These are phyloP conservation scores for Tetraneura akinire DNA, from an alignment of 1,140 invertebrate species.

Conservation along the genomic window DNA sequence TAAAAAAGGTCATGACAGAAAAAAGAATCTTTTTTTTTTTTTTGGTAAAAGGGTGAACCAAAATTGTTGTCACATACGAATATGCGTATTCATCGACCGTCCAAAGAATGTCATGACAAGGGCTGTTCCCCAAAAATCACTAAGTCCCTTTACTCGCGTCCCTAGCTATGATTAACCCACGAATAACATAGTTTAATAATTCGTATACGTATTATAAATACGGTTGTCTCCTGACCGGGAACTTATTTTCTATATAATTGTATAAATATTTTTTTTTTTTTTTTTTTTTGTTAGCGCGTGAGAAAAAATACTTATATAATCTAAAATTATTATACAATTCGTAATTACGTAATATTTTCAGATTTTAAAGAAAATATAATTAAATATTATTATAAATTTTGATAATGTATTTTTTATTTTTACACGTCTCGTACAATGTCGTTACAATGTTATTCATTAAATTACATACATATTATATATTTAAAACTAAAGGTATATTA, in stretches of 20 bases:
- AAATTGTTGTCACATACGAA: constrained; percentile 31
- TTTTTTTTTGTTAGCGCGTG: not conserved
- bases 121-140: constrained; percentile 38
- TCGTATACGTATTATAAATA: constrained; percentile 4
- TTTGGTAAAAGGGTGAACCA: constrained; percentile 34
- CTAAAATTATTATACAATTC: too few relatives aligned
- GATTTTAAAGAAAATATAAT: too few relatives aligned
- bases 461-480: too few relatives aligned
- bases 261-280: too few relatives aligned
- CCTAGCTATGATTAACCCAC: not conserved
- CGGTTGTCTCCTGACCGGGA: not conserved
- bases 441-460: too few relatives aligned
- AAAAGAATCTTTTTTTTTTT: constrained; percentile 32
- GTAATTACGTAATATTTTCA: too few relatives aligned
- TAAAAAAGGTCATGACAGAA: not conserved
- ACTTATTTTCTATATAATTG: not conserved
- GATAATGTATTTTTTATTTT: too few relatives aligned
- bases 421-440: too few relatives aligned
- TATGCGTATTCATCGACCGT: constrained; percentile 41
- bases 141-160: not conserved
- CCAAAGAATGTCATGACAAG: constrained; percentile 37
- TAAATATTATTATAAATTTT: too few relatives aligned
- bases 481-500: too few relatives aligned
- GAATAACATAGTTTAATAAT: constrained; percentile 31
- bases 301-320: too few relatives aligned